A percentile compares a stretch with the other conserved stretches of the same genome.
These are phyloP conservation scores for Pseudotriccus pelzelni DNA, from an alignment of 2,797 vertebrate genomes.

Conservation along the genomic window DNA sequence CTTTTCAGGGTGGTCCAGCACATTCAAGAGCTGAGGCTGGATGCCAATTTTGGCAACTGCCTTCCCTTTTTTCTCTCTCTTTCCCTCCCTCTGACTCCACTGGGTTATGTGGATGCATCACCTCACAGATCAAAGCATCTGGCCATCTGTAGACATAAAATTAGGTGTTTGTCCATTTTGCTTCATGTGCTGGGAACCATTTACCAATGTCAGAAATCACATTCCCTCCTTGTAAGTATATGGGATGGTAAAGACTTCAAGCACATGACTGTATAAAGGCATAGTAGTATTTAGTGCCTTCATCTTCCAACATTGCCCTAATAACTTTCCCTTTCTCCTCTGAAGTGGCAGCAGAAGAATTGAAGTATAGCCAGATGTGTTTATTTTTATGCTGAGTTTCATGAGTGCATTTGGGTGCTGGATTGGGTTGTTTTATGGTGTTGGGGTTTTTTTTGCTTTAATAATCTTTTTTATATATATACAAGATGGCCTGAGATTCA, in stretches of 20 bases:
- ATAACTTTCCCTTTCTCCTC: not conserved
- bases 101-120: not conserved
- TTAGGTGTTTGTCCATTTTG: conserved; percentile 10
- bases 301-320: not conserved
- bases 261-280: not conserved
- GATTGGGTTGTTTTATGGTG: not conserved
- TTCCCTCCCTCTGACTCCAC: not conserved
- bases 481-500: not conserved
- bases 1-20: conserved; percentile 62
- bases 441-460: not conserved
- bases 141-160: conserved; percentile 20
- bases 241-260: not conserved
- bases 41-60: conserved; percentile 46
- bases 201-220: not conserved
- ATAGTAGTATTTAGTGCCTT: not conserved
- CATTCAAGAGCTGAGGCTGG: conserved; percentile 11
- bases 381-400: not conserved
- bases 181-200: not conserved
- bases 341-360: not conserved
- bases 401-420: not conserved
- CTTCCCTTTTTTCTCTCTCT: not conserved
- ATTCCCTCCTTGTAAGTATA: not conserved
- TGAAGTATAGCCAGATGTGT: not conserved
- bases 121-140: conserved; percentile 46
- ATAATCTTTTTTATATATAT: not conserved